phyloP scores from a whole-genome alignment of 1,140 invertebrate species.

The Drosophila kanapiae region DNA sequence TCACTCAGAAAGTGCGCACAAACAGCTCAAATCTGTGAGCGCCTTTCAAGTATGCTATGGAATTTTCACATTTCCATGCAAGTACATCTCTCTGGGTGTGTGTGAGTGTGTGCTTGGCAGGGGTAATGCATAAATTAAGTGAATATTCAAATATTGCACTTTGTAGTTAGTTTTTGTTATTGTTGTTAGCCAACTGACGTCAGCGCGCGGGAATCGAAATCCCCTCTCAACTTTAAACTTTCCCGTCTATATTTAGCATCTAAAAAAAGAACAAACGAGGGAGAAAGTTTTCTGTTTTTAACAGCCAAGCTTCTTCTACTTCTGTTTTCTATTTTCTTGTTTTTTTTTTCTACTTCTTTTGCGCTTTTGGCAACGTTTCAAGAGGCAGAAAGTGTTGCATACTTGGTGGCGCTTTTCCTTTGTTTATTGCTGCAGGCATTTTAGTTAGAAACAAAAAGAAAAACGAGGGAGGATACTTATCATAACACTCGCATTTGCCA shows the following conservation, averaged over 20 bases:
- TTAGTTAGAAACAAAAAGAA: constrained; percentile 4
- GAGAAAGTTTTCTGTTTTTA: constrained; percentile 22
- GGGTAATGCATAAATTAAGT: constrained; percentile 70
- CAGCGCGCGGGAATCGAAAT: constrained; percentile 29
- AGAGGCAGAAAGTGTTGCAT: constrained; percentile 52
- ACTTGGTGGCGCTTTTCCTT: constrained; percentile 42
- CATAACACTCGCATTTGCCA: constrained; percentile 37
- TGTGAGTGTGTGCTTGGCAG: neutral
- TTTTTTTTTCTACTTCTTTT: neutral
- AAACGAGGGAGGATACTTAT: constrained; percentile 27
- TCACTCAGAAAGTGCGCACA: constrained; percentile 18
- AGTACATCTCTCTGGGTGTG: neutral
- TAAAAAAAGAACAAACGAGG: constrained; percentile 48
- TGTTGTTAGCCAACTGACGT: constrained; percentile 52
- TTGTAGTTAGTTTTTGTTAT: constrained; percentile 19
- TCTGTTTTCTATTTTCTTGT: constrained; percentile 1
- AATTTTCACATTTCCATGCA: constrained; percentile 33
- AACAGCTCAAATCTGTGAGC: constrained; percentile 30
- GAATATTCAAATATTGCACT: constrained; percentile 70
- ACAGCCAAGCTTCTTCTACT: constrained; percentile 8
- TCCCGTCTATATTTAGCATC: constrained; percentile 60
- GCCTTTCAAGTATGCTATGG: constrained; percentile 56
- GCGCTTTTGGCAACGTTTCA: constrained; percentile 35
- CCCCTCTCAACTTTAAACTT: constrained; percentile 74
- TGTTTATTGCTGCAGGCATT: constrained; percentile 47